A percentile compares a stretch with the other conserved stretches of the same genome.
Conservation (phyloP, 53 echinoderm and acorn worm species). For the Glandiceps talaboti region DNA sequence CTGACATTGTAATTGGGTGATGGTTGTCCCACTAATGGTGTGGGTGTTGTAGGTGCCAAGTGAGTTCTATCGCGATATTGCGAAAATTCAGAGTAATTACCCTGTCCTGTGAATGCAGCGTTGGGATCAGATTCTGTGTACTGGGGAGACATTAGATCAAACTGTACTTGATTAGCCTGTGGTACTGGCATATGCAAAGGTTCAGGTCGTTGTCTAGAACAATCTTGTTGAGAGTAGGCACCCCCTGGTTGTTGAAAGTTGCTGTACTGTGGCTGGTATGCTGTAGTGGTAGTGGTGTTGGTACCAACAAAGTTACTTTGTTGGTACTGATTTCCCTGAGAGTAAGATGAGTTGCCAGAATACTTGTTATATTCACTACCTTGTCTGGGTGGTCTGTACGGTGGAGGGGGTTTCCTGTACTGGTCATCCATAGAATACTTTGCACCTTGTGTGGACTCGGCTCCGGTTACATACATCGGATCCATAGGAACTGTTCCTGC, state of each 20-base stretch:
- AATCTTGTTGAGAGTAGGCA: not conserved
- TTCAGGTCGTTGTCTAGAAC: not conserved
- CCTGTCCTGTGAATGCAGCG: not conserved
- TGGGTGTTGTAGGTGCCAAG: not conserved
- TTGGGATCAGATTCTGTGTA: not conserved
- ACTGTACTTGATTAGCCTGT: not conserved
- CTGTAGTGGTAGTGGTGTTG: not conserved
- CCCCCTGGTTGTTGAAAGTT: not conserved
- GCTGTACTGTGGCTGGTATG: not conserved
- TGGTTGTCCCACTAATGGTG: not conserved
- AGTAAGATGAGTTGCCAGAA: not conserved
- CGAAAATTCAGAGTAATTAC: not conserved
- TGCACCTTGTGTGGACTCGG: not conserved
- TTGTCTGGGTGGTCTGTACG: not conserved
- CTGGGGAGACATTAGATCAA: not conserved
- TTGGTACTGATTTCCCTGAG: not conserved
- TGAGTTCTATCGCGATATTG: not conserved
- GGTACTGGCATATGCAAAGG: not conserved
- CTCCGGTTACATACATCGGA: not conserved
- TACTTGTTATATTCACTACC: not conserved
- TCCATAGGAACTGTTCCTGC: not conserved
- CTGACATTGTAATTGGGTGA: not conserved
- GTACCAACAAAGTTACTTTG: not conserved
- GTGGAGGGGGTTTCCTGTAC: not conserved
- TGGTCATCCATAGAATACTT: not conserved